These are phyloP conservation scores for Phocoena sinus DNA, from an alignment of 2,113 vertebrate genomes.

Conservation along the genomic window DNA sequence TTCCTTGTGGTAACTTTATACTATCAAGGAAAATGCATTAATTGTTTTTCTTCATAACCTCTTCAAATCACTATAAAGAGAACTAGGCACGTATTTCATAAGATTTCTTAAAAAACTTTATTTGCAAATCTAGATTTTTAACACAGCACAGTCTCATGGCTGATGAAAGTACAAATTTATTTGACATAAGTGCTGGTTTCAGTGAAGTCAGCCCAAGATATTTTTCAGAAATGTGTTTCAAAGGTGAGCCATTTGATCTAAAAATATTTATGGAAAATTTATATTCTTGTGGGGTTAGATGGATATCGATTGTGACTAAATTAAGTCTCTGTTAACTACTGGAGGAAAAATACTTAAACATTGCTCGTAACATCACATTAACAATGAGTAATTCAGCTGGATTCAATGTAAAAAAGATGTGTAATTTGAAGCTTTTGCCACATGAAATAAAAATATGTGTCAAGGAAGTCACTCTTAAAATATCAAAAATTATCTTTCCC, in stretches of 20 bases:
- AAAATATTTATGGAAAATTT: slow-evolving; percentile 31
- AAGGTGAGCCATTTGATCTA: background rate
- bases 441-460: slow-evolving; percentile 50
- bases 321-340: slow-evolving; percentile 53
- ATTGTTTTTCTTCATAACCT: background rate
- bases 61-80: background rate
- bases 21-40: slow-evolving; percentile 1
- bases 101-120: background rate
- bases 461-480: slow-evolving; percentile 26
- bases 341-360: slow-evolving; percentile 45
- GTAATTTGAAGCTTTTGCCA: slow-evolving; percentile 51
- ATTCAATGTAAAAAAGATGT: slow-evolving; percentile 34
- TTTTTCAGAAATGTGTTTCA: slow-evolving; percentile 15
- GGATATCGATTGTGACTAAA: slow-evolving; percentile 9
- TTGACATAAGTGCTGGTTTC: background rate
- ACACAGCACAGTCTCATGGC: background rate
- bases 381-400: slow-evolving; percentile 67
- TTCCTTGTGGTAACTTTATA: background rate
- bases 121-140: slow-evolving; percentile 3
- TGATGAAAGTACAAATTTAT: slow-evolving; percentile 31
- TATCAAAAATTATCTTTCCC: slow-evolving; percentile 3
- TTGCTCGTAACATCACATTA: slow-evolving; percentile 63
- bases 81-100: background rate
- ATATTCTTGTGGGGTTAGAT: background rate
- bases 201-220: background rate